phyloP scores from a whole-genome alignment of 1,140 invertebrate genomes.

The Drosophila guanche region DNA sequence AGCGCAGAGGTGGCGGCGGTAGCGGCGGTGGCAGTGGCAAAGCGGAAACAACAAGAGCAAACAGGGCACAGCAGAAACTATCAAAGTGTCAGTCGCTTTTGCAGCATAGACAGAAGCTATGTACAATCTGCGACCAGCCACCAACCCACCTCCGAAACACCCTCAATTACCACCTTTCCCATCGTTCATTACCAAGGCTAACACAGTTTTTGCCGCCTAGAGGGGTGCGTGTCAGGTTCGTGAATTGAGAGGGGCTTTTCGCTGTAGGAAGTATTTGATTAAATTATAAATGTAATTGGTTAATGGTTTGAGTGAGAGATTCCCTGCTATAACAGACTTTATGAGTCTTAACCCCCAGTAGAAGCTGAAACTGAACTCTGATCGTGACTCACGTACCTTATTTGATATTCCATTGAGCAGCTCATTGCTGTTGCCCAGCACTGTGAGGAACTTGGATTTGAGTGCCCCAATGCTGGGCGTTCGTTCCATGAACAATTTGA shows the following conservation, averaged over 20 bases:
- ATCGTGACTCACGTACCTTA: slow-evolving; percentile 70
- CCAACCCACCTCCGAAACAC: slow-evolving; percentile 1
- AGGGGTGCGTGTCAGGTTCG: slow-evolving; percentile 12
- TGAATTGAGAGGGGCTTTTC: neutral
- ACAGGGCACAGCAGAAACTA: slow-evolving; percentile 49
- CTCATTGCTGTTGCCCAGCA: slow-evolving; percentile 84
- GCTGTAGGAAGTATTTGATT: too few species aligned
- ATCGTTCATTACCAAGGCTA: slow-evolving; percentile 66
- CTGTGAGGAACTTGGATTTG: slow-evolving; percentile 84
- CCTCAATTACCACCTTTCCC: slow-evolving; percentile 16
- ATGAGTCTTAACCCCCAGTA: neutral
- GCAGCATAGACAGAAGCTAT: slow-evolving; percentile 54
- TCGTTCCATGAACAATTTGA: slow-evolving; percentile 83
- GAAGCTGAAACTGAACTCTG: too few species aligned
- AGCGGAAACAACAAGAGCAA: slow-evolving; percentile 54
- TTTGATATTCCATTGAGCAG: slow-evolving; percentile 84
- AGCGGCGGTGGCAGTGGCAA: slow-evolving; percentile 6
- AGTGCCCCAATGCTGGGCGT: slow-evolving; percentile 83
- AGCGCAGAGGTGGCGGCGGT: slow-evolving; percentile 29
- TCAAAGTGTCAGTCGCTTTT: slow-evolving; percentile 57
- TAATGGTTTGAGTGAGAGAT: too few species aligned
- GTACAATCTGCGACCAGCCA: slow-evolving; percentile 3
- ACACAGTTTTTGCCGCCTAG: slow-evolving; percentile 14
- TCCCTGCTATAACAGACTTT: neutral
- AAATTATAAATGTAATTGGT: too few species aligned